phyloP scores from a whole-genome alignment of 1,140 invertebrate species.

The Penaeus indicus region DNA sequence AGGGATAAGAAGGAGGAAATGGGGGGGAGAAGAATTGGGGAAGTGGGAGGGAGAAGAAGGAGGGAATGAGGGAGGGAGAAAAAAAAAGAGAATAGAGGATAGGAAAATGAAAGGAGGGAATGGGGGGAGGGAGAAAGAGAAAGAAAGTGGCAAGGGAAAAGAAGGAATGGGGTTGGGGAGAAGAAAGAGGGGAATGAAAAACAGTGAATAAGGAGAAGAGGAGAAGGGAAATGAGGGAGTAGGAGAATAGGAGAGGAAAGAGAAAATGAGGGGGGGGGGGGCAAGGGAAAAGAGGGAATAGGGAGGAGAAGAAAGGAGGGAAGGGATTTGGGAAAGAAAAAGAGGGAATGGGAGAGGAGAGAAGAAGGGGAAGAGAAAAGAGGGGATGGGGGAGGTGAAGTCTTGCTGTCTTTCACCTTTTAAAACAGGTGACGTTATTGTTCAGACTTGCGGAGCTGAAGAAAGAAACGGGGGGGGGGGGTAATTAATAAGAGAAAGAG shows the following conservation, averaged over 20 bases:
- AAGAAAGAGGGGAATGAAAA: not conserved
- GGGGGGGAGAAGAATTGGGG: not conserved
- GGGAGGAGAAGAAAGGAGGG: no score
- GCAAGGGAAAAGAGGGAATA: not conserved
- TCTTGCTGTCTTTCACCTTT: no score
- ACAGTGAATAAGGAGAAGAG: not conserved
- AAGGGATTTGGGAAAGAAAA: not conserved
- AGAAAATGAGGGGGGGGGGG: conserved; percentile 12
- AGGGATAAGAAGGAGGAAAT: not conserved
- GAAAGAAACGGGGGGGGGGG: not conserved
- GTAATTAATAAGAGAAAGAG: no score
- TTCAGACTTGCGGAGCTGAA: not conserved
- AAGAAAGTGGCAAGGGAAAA: not conserved
- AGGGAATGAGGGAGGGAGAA: not conserved
- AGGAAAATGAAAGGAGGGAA: no score
- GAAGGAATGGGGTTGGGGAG: not conserved
- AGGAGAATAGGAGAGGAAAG: not conserved
- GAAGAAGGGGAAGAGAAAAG: not conserved
- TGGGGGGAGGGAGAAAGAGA: not conserved
- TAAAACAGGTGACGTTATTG: not conserved
- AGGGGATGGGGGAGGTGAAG: no score
- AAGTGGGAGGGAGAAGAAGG: not conserved
- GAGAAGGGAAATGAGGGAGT: not conserved
- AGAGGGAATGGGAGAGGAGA: not conserved
- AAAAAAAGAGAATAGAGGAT: not conserved